Percentiles rank a stretch among this genome's conserved stretches.
Evolutionary conservation across 2,888 invertebrate genomes (phyloP).

Genomic region (Lacanobia wlatinum): DNA sequence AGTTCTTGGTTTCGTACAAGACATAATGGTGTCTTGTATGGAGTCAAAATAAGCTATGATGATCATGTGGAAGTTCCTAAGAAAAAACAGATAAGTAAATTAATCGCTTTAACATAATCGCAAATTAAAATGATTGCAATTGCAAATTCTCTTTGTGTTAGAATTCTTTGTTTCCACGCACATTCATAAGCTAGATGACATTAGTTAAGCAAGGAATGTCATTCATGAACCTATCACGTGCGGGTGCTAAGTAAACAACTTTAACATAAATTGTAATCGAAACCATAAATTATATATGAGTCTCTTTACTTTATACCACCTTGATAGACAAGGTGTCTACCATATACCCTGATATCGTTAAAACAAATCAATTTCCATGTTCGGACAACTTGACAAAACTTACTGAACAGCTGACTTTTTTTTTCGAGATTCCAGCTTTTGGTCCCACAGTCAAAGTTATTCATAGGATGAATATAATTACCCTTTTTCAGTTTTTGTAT

Average conservation of each 20-base stretch:
- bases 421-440: too few species aligned
- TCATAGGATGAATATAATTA: too few species aligned
- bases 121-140: conserved; percentile 41
- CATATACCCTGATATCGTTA: too few species aligned
- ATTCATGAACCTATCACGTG: conserved; percentile 57
- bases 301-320: conserved; percentile 17
- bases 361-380: too few species aligned
- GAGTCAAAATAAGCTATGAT: neutral
- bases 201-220: conserved; percentile 49
- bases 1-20: too few species aligned
- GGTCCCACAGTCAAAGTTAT: too few species aligned
- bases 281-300: conserved; percentile 21
- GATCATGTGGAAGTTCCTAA: neutral
- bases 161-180: conserved; percentile 51
- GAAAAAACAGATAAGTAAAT: conserved; percentile 1
- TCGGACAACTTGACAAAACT: too few species aligned
- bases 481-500: too few species aligned
- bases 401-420: too few species aligned
- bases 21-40: neutral
- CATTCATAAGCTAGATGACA: conserved; percentile 52
- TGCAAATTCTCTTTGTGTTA: conserved; percentile 51
- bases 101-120: conserved; percentile 13
- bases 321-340: too few species aligned
- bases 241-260: conserved; percentile 45
- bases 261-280: conserved; percentile 46